Conservation (phyloP, 2,888 invertebrate genomes). For the Apodemia hepburni region DNA sequence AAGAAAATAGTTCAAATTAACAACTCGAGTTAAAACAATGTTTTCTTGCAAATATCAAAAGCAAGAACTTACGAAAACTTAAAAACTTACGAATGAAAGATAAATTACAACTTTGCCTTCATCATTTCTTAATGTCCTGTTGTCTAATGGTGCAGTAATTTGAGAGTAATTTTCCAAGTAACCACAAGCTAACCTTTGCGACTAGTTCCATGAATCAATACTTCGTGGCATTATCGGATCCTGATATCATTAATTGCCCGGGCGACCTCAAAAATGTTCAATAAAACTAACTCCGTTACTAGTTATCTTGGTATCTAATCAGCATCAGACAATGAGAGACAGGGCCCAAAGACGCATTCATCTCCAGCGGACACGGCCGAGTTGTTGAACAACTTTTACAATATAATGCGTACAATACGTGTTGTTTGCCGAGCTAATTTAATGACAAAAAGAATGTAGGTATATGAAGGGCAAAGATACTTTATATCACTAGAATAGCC, state of each 20-base stretch:
- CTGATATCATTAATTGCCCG: constrained; percentile 4
- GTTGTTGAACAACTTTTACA: constrained; percentile 4
- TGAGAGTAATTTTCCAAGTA: constrained; percentile 6
- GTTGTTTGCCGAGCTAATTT: constrained; percentile 4
- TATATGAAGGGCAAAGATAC: neutral
- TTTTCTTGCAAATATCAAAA: neutral
- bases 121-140: neutral
- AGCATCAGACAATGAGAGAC: constrained; percentile 1
- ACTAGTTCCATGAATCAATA: constrained; percentile 8
- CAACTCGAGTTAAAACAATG: too few species aligned
- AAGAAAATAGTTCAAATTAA: too few species aligned
- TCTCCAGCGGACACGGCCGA: too few species aligned
- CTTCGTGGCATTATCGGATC: constrained; percentile 6
- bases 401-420: constrained; percentile 4
- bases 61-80: neutral
- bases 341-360: neutral
- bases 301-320: neutral
- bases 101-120: neutral
- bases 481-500: neutral
- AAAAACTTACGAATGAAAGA: neutral
- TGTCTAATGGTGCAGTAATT: neutral
- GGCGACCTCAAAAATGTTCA: constrained; percentile 10
- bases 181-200: constrained; percentile 2
- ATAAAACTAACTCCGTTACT: neutral
- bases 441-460: neutral